Conservation (phyloP, 2,797 vertebrate species). For the Gymnopithys bicolor region DNA sequence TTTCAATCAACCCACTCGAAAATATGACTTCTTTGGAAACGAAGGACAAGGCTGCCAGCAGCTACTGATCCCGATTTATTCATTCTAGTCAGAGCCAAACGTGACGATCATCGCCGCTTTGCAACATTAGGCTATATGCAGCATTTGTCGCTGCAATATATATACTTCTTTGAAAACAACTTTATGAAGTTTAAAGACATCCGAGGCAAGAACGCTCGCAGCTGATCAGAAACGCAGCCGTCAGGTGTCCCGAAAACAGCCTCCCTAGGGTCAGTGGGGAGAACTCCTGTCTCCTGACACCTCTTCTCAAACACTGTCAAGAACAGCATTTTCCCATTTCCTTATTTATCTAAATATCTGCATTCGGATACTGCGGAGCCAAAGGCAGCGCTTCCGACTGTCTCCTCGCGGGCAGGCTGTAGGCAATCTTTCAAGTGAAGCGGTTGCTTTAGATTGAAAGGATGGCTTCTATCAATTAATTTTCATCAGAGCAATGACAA, state of each 20-base stretch:
- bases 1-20: slow-evolving; percentile 36
- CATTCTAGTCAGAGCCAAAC: slow-evolving; percentile 17
- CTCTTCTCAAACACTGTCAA: neutral
- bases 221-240: neutral
- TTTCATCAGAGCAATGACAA: slow-evolving; percentile 36
- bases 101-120: neutral
- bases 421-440: neutral
- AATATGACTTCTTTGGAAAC: slow-evolving; percentile 34
- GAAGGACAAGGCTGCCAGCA: slow-evolving; percentile 18
- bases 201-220: neutral
- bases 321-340: neutral
- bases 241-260: neutral
- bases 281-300: neutral
- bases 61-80: neutral
- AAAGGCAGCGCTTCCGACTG: neutral
- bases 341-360: neutral
- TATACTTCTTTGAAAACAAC: slow-evolving; percentile 11
- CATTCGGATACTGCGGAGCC: neutral
- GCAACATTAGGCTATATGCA: neutral
- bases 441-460: slow-evolving; percentile 16
- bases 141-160: neutral
- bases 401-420: neutral
- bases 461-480: slow-evolving; percentile 39
- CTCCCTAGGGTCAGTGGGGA: neutral
- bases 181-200: slow-evolving; percentile 44